Evolutionary conservation across 2,797 vertebrate species (phyloP).

Genomic region (Anniella stebbinsi): DNA sequence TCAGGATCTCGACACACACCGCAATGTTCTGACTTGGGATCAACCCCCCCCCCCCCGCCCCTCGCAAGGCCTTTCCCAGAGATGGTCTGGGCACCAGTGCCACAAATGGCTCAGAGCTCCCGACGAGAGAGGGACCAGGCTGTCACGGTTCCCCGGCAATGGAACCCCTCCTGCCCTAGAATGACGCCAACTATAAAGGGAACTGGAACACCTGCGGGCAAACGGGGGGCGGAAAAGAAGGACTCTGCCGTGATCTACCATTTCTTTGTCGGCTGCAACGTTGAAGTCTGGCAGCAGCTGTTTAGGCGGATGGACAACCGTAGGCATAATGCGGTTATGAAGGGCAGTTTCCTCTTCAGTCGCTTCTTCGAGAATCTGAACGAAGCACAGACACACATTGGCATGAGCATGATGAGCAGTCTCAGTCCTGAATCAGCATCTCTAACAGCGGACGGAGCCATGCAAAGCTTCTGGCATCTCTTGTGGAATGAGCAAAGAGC

Average conservation of each 20-base stretch:
- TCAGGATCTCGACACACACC: background rate
- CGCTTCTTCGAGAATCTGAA: conserved; percentile 94
- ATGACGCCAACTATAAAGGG: too few relatives aligned
- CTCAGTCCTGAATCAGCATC: background rate
- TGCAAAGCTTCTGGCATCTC: background rate
- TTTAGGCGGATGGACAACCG: conserved; percentile 94
- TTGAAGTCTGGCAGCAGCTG: conserved; percentile 86
- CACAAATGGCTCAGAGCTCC: too few relatives aligned
- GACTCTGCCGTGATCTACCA: conserved; percentile 79
- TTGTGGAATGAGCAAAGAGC: background rate
- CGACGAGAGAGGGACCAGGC: too few relatives aligned
- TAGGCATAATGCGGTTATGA: conserved; percentile 97
- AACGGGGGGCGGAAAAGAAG: accelerated
- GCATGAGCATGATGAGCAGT: too few relatives aligned
- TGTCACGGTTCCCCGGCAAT: background rate
- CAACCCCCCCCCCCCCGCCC: too few relatives aligned
- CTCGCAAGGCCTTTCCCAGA: too few relatives aligned
- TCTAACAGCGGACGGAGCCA: background rate
- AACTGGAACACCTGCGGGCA: accelerated
- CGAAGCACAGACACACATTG: background rate
- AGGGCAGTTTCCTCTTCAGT: conserved; percentile 98
- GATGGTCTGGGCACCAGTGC: too few relatives aligned
- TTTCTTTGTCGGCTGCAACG: conserved; percentile 84
- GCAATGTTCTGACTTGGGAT: too few relatives aligned
- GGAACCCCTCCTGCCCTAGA: background rate